These are phyloP conservation scores for Drosophila burlai DNA, from an alignment of 1,140 invertebrate genomes.

Conservation along the genomic window DNA sequence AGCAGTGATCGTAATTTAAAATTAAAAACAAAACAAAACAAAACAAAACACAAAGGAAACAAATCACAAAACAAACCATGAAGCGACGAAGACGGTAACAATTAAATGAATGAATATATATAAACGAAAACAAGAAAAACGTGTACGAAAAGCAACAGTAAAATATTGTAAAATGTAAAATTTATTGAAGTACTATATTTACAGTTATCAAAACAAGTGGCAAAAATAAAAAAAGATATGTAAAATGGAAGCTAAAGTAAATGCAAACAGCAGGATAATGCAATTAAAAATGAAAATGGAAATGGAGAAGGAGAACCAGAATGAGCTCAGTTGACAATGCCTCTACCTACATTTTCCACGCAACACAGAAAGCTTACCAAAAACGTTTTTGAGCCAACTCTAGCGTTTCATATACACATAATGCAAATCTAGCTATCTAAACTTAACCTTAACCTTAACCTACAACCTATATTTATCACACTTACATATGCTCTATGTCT, in stretches of 20 bases:
- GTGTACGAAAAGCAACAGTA: conserved; percentile 82
- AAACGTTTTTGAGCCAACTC: conserved; percentile 63
- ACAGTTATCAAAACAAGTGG: conserved; percentile 54
- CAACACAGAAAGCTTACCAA: conserved; percentile 57
- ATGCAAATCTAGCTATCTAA: conserved; percentile 60
- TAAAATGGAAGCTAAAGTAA: conserved; percentile 9
- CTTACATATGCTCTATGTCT: conserved; percentile 73
- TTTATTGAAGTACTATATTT: conserved; percentile 65
- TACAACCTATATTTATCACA: conserved; percentile 59
- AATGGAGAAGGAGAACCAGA: conserved; percentile 5
- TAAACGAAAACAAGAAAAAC: conserved; percentile 54
- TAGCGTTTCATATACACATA: conserved; percentile 79
- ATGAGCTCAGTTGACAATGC: conserved; percentile 36
- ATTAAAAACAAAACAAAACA: conserved; percentile 54
- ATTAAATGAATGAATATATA: conserved; percentile 51
- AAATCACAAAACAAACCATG: conserved; percentile 42
- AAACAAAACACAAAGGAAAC: conserved; percentile 23
- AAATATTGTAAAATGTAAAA: conserved; percentile 77
- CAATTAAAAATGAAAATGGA: conserved; percentile 6
- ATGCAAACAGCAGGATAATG: conserved; percentile 13
- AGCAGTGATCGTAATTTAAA: conserved; percentile 83
- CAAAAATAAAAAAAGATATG: conserved; percentile 8
- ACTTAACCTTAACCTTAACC: conserved; percentile 22
- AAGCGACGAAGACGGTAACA: conserved; percentile 41
- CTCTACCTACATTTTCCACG: conserved; percentile 53